Base-by-base conservation (phyloP, 2,113 vertebrate species). In the Ramphastos sulfuratus region DNA sequence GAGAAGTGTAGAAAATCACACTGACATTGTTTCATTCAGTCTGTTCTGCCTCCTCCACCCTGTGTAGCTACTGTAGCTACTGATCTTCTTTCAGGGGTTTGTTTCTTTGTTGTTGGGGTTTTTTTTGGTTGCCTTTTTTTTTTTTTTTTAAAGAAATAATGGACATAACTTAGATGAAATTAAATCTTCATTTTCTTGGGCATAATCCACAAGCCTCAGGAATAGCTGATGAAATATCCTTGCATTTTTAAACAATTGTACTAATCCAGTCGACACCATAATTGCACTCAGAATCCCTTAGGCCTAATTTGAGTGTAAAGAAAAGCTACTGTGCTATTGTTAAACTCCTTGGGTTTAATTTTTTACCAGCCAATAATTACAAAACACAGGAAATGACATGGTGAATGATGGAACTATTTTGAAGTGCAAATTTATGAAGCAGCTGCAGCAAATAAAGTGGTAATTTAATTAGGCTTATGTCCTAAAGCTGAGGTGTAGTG, bases 391-490 rank as follows among this genome's bases (percentile, higher is more conserved):
- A 96, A 94, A 95, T 92, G 78, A 82, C 84, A 96, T 63, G 90
- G 90, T 87, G 94, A 96, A 89, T 85, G 83, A 80, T 95, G 83
- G 80, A 89, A 92, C 65, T 89, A 54, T 93, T 93, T 75, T 55
- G 82, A 95, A 96, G 94, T 82, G 86, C 92, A 95, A 95, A 93
- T 87, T 81, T 95, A 84, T 82, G 79, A 95, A 93, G 94, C 65
- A 92, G 92, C 81, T 96, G 93, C 85, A 94, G 64, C 83, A 95
- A 96, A 96, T 95, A 93, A 94, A 97, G 76, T 82, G 92, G 85
- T 95, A 88, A 95, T 95, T 96, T 96, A 95, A 96, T 95, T 96
- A 97, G 92, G 52, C 39, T 84, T 69, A 87, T 67, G 59, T 96
- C 85, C 89, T 90, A 92, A 91, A 95, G 85, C 94, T 95, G 90